Evolutionary conservation across 2,113 vertebrate species (phyloP), one percentile per base, ranked within the genome.

Genomic region (Rousettus leschenaultii): DNA sequence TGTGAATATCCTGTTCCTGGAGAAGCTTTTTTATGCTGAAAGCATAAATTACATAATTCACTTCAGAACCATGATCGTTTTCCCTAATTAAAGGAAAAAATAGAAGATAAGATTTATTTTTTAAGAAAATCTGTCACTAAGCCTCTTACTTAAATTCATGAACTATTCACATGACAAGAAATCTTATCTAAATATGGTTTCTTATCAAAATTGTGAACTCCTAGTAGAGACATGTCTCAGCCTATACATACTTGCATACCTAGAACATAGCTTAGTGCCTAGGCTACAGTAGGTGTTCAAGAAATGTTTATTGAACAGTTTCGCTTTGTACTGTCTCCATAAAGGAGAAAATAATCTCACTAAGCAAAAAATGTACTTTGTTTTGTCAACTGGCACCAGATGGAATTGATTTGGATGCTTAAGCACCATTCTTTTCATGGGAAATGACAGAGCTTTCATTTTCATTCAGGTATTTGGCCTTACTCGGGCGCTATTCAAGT

Each of bases 41-140:
- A 89, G 55, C 92, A 89, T 95, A 85, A 97, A 96, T 94, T 95
- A 94, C 66, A 97, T 94, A 89, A 73, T 95, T 94, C 93, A 95
- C 43, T 89, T 80, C 40, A 93, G 73, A 97, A 86, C 12, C 77
- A 45, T 88, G 53, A 77, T 66, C n/a, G 86, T 97, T 97, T 95
- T 88, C 73, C 66, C 48, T 93, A 96, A 96, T 88, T 96, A 96
- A 94, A 95, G 95, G 68, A 95, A 93, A 83, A 96, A 87, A 90
- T 11, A 92, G 30, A 90, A 96, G 66, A 83, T 28, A 28, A 92
- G 45, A 94, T 92, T 96, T 92, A 68, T 38, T 61, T 2, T 13
- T 22, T 14, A 65, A 84, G 80, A 96, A 84, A 93, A 77, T 40
- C 53, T 89, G 61, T 14, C 73, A 91, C 13, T 97, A 96, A 97